Base-by-base conservation (phyloP, 1,140 invertebrate species). In the Drosophila trapezifrons region DNA sequence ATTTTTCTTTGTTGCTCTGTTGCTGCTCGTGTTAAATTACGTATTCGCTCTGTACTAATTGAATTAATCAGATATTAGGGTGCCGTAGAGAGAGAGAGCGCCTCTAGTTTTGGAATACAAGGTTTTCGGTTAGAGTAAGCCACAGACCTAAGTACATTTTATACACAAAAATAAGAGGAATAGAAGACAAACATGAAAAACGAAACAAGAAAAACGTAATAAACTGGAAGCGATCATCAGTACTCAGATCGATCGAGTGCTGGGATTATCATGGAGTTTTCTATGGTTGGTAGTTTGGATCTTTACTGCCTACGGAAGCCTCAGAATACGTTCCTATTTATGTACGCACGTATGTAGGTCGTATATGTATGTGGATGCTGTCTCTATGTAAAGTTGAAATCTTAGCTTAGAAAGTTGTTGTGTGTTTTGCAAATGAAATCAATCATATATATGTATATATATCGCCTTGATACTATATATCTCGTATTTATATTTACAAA, bases 311-410 rank as follows among this genome's bases (percentile, higher is more conserved):
- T 78, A 78, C 76, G 76, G 76, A 78, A 78, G 74, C 76, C 74
- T 78, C 76, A 58, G 54, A 73, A 64, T 71, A 77, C 64, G 51
- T 78, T 58, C 27, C 54, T 58, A 54, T 22, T 54, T 37, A 54
- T 52, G 27, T 32, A 27, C 7, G 27, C 27, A 32, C 32, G 27
- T 37, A 65, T 71, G 40, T 70, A 27, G 37, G 32, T 69, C 22
- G 62, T 62, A 42, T 71, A 43, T 35, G 47, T 56, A 52, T 75
- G 40, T 64, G 38, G 55, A 15, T 62, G 55, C 65, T 59, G 69
- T 71, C 69, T 72, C 56, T 59, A 64, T 78, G 69, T 75, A 49
- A 78, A 75, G 76, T 81, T 72, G 64, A 82, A 87, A 82, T 86
- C 79, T 83, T 87, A 87, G 75, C 70, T 76, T 87, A 87, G 37